Percentiles rank a stretch among this genome's conserved stretches.
Evolutionary conservation across 2,888 invertebrate species (phyloP).

Genomic region (Anorthoa munda): DNA sequence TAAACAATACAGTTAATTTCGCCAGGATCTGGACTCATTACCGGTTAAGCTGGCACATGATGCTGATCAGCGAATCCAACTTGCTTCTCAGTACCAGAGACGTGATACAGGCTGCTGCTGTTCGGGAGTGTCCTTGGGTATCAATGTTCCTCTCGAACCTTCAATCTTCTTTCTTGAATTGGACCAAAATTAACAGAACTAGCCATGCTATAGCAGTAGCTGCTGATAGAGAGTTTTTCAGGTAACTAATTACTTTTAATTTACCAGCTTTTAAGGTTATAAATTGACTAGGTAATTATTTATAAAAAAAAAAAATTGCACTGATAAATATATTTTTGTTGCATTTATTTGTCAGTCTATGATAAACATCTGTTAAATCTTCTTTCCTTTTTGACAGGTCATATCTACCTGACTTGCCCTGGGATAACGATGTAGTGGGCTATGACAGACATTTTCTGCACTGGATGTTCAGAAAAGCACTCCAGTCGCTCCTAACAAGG

Average conservation of each 20-base stretch:
- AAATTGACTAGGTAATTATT: too few relatives aligned
- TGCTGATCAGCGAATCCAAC: conserved; percentile 80
- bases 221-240: conserved; percentile 79
- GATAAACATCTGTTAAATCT: neutral
- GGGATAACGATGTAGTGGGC: conserved; percentile 79
- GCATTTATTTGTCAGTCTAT: too few relatives aligned
- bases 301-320: too few relatives aligned
- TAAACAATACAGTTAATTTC: neutral
- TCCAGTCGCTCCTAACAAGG: conserved; percentile 77
- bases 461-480: conserved; percentile 87
- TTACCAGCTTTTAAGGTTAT: too few relatives aligned
- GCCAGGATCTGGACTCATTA: conserved; percentile 84
- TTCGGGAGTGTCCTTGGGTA: conserved; percentile 83
- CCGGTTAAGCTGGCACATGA: conserved; percentile 79
- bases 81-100: conserved; percentile 81
- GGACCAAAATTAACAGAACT: conserved; percentile 77
- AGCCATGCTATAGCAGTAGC: conserved; percentile 52
- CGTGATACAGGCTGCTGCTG: conserved; percentile 78
- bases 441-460: conserved; percentile 77
- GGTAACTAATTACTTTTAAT: conserved; percentile 42
- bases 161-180: conserved; percentile 77
- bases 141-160: conserved; percentile 77
- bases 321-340: too few relatives aligned
- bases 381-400: conserved; percentile 71
- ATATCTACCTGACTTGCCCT: conserved; percentile 83